Evolutionary conservation across 92 coral and sea anemone genomes (phyloP), one percentile per base, ranked within the genome.

Genomic region (Zoanthus solanderi): DNA sequence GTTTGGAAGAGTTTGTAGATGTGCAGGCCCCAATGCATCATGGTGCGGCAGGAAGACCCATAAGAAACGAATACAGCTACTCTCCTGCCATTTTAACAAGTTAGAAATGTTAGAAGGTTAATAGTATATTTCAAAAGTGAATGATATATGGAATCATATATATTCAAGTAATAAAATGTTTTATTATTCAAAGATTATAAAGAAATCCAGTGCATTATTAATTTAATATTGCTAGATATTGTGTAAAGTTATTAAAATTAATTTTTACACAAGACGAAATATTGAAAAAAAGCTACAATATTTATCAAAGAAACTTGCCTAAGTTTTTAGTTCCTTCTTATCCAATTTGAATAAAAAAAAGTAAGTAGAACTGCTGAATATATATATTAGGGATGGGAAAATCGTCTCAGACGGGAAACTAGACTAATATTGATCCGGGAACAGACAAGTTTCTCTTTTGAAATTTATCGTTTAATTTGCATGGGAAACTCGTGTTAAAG

Each of bases 21-120:
- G 94, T 95, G 91, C 98, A 95, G 88, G 96, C 96, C 65, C 94
- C 98, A 79, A 91, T 95, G 94, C 98, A 95, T 78, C 98, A 95
- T 85, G 98, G 98, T 53, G 56, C 92, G 32, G 91, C 96, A 31
- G 87, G 91, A 16, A 87, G 98, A 32, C 94, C 94, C 1, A 90
- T 93, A 78, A 87, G 98, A 32, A 92, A 92, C 11, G 96, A 95
- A 9, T 93, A 93, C 63, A 76, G 87, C 6, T 95, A 93, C 79
- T 73, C 96, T 0, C 91, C 98, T 7, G 98, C 98, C 17, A 95
- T 95, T 45, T 67, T 95, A 75, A 95, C 96, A 60, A 93, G 91
- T 82, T 95, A 94, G 90, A 54, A 60, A 61, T 58, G 29, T 8
- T 15, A 61, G 10, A 42, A 7, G 28, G 18, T 18, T 45, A 47